These are phyloP conservation scores for Acromyrmex charruanus DNA, from an alignment of 1,140 invertebrate genomes.

Conservation along the genomic window DNA sequence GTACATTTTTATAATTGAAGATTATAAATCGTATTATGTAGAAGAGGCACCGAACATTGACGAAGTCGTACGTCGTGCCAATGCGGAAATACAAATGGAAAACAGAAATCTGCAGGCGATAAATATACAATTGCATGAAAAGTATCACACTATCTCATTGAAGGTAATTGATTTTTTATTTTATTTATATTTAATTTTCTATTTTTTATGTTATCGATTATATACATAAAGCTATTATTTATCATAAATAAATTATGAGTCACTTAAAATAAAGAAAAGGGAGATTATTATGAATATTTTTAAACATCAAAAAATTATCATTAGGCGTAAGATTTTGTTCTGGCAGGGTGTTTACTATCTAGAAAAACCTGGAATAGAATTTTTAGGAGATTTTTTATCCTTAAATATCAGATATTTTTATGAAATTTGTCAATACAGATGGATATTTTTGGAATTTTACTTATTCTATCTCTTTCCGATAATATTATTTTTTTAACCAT, in stretches of 20 bases:
- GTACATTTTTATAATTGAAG: background rate
- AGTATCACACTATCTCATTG: conserved; percentile 96
- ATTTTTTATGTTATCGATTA: background rate
- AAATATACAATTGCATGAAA: conserved; percentile 97
- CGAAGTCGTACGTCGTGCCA: conserved; percentile 93
- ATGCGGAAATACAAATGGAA: conserved; percentile 95
- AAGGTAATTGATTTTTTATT: conserved; percentile 87
- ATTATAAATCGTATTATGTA: conserved; percentile 75
- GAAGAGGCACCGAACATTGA: conserved; percentile 91
- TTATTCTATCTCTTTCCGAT: too few species aligned
- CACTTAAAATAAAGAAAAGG: background rate
- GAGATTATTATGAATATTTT: background rate
- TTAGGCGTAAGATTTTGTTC: too few species aligned
- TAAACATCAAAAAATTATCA: too few species aligned
- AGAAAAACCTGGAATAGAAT: too few species aligned
- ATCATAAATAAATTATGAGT: background rate
- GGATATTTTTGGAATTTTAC: too few species aligned
- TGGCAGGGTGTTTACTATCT: too few species aligned
- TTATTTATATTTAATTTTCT: conserved; percentile 37
- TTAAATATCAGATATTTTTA: too few species aligned
- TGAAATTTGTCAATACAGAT: too few species aligned
- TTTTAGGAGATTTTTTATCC: too few species aligned
- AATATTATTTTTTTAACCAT: too few species aligned
- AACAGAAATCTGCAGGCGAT: conserved; percentile 96
- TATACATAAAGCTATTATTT: background rate